Base-by-base conservation (phyloP, 2,113 vertebrate species). In the Austrofundulus limnaeus region DNA sequence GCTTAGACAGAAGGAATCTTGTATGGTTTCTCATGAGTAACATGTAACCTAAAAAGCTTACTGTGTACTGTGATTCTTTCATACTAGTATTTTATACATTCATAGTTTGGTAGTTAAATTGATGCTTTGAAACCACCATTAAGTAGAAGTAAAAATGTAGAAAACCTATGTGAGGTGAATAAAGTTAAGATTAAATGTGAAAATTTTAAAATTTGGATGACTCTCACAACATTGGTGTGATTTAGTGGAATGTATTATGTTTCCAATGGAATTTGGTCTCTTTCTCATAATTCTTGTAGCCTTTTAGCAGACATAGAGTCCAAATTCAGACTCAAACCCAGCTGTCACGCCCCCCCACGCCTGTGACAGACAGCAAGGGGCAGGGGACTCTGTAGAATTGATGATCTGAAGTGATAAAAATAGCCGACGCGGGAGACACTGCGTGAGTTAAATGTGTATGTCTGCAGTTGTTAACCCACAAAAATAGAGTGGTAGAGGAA, bases 361-460 rank as follows among this genome's bases (percentile, higher is more conserved):
- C 38, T 72, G 65, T 43, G 57, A 53, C 57, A 48, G 41, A 28
- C 78, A 52, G 59, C 72, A 45, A 56, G 61, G 65, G 65, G 31
- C 49, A 54, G 63, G 12, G 45, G 19, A 59, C 61, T 45, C 53
- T 51, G 61, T 65, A 46, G 39, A 49, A 61, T 21, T 67, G 52
- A 62, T 20, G 55, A 58, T 57, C 66, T 77, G 31, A 31, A 61
- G 39, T 20, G 25, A 25, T 84, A 87, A 84, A 85, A 90, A 87
- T 88, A 89, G 82, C 77, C 54, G 24, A 69, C 53, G 41, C 24
- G 1, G 58, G 57, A 81, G 56, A 75, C n/a, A 52, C 42, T 6
- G 51, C n/a, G 15, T 70, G 65, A 43, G 72, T 68, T 64, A 43
- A 66, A 51, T 84, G 72, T 83, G 82, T 84, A 82, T 61, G 71